Conservation (phyloP, 2,797 vertebrate species). For the Thamnophis elegans region DNA sequence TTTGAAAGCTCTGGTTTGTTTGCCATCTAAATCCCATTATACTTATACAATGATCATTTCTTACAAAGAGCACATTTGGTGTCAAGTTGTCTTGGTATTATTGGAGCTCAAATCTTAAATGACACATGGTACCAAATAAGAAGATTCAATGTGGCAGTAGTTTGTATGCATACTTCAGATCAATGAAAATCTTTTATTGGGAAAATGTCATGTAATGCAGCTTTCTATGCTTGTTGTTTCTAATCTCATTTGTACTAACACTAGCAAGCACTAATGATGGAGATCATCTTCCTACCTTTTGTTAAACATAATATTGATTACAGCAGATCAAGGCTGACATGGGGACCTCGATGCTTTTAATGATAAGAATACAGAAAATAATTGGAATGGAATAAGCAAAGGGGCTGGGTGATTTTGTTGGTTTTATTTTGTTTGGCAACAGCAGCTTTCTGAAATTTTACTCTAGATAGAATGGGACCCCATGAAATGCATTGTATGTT, state of each 20-base stretch:
- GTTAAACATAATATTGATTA: conserved; percentile 54
- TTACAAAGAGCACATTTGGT: conserved; percentile 14
- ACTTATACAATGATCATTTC: conserved; percentile 13
- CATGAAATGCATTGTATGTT: background rate
- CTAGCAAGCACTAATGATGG: conserved; percentile 52
- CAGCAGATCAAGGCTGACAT: conserved; percentile 25
- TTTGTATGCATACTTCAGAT: conserved; percentile 53
- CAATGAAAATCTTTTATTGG: conserved; percentile 60
- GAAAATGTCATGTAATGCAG: conserved; percentile 56
- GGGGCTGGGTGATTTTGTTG: background rate
- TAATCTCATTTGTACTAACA: conserved; percentile 63
- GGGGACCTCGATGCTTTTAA: conserved; percentile 50
- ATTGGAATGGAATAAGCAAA: conserved; percentile 36
- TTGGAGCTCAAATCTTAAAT: conserved; percentile 33
- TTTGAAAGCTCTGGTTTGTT: conserved; percentile 2
- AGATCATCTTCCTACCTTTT: conserved; percentile 34
- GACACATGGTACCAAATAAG: conserved; percentile 21
- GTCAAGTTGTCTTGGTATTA: background rate
- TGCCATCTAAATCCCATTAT: conserved; percentile 6
- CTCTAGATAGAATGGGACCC: background rate
- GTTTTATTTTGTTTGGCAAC: conserved; percentile 8
- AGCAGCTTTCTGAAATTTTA: conserved; percentile 1
- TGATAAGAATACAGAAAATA: conserved; percentile 48
- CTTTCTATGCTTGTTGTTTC: conserved; percentile 48
- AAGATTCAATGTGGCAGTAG: conserved; percentile 37